These are phyloP conservation scores for Spatulosminthurus flaviceps DNA, from an alignment of 2,888 invertebrate genomes.

Conservation along the genomic window DNA sequence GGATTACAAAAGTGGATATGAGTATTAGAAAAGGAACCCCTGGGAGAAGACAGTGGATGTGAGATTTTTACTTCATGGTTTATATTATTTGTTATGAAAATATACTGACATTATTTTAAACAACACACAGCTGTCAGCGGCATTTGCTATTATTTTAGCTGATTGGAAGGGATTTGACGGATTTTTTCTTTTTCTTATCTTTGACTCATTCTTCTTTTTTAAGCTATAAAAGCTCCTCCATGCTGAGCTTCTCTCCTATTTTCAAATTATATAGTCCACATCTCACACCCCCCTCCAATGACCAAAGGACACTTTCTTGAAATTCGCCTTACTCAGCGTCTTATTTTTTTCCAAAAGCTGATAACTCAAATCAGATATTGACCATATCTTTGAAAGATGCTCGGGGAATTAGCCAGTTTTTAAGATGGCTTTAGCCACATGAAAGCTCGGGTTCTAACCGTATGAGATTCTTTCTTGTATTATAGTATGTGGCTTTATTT, in stretches of 20 bases:
- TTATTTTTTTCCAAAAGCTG: too few species aligned
- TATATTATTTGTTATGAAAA: conserved; percentile 13
- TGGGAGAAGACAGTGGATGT: not conserved
- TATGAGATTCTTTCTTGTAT: too few species aligned
- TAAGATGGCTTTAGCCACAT: too few species aligned
- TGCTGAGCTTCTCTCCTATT: not conserved
- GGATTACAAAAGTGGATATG: not conserved
- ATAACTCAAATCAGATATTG: too few species aligned
- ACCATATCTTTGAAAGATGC: too few species aligned
- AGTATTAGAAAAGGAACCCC: not conserved
- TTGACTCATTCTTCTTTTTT: not conserved
- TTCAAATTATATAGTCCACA: not conserved
- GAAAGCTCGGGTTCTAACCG: too few species aligned
- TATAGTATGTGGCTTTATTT: too few species aligned
- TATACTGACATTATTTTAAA: conserved; percentile 2
- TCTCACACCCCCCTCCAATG: not conserved
- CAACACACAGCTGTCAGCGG: conserved; percentile 14
- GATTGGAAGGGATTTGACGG: conserved; percentile 33
- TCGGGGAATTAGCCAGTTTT: too few species aligned
- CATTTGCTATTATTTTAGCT: not conserved
- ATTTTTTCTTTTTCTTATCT: conserved; percentile 9
- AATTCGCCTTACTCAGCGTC: not conserved
- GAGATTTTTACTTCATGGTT: not conserved
- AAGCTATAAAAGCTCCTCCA: not conserved
- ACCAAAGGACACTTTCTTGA: not conserved